These are phyloP conservation scores for Drosophila greeni DNA, from an alignment of 2,888 invertebrate genomes.

Conservation along the genomic window DNA sequence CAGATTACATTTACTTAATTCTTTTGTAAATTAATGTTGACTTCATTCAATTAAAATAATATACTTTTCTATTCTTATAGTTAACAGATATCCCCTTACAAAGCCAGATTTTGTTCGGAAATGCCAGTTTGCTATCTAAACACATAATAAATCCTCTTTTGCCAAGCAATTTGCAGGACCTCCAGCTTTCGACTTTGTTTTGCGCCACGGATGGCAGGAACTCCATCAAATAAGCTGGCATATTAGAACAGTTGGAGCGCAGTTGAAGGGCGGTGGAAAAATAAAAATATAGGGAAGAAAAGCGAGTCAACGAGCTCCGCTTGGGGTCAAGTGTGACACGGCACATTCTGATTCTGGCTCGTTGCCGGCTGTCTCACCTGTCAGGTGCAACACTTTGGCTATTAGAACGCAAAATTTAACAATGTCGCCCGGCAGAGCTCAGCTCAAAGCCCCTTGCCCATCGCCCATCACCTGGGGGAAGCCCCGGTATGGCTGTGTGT, in stretches of 20 bases:
- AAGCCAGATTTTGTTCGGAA: background rate
- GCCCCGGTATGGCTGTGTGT: conserved; percentile 8
- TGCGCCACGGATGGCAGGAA: background rate
- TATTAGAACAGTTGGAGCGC: conserved; percentile 34
- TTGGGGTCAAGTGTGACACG: conserved; percentile 52
- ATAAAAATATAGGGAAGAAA: background rate
- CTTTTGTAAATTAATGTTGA: background rate
- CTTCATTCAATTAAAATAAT: background rate
- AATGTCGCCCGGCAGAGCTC: conserved; percentile 58
- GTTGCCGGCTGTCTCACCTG: conserved; percentile 41
- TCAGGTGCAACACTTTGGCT: conserved; percentile 60
- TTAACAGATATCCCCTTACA: background rate
- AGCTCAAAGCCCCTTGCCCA: conserved; percentile 17
- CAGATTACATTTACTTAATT: background rate
- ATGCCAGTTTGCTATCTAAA: background rate
- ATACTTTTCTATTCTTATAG: background rate
- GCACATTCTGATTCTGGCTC: conserved; percentile 47
- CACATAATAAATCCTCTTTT: conserved; percentile 23
- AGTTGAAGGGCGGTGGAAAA: background rate
- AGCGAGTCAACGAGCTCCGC: conserved; percentile 29
- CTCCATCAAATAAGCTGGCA: conserved; percentile 39
- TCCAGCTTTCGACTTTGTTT: conserved; percentile 12
- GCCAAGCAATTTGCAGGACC: conserved; percentile 17
- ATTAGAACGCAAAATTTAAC: conserved; percentile 66
- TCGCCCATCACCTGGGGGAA: conserved; percentile 14